These are phyloP conservation scores for Liopterus haemorrhoidalis DNA, from an alignment of 2,888 invertebrate genomes.

Conservation along the genomic window DNA sequence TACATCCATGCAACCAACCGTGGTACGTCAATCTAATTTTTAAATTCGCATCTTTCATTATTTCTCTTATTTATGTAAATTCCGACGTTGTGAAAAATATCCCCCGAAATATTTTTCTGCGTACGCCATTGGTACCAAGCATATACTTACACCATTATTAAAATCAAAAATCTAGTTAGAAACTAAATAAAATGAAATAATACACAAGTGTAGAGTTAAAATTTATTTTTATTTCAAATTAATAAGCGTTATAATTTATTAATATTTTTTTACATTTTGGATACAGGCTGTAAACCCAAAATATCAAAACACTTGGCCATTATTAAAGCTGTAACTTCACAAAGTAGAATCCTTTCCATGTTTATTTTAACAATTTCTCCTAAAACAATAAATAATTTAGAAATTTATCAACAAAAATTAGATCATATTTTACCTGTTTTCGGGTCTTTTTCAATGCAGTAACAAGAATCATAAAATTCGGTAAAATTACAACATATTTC, in stretches of 20 bases:
- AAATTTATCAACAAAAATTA: background rate
- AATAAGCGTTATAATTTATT: too few species aligned
- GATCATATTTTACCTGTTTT: slow-evolving; percentile 39
- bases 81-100: too few species aligned
- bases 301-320: slow-evolving; percentile 85
- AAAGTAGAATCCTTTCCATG: slow-evolving; percentile 78
- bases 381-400: slow-evolving; percentile 32
- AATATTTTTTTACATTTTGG: slow-evolving; percentile 70
- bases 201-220: too few species aligned
- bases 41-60: too few species aligned
- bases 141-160: too few species aligned
- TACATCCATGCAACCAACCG: too few species aligned
- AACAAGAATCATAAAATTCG: slow-evolving; percentile 97
- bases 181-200: too few species aligned
- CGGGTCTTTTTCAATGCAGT: slow-evolving; percentile 90
- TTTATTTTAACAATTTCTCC: slow-evolving; percentile 80
- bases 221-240: slow-evolving; percentile 4
- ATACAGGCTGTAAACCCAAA: slow-evolving; percentile 85
- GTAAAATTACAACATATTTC: slow-evolving; percentile 88
- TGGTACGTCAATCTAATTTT: too few species aligned
- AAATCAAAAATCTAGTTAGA: too few species aligned
- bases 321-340: slow-evolving; percentile 85
- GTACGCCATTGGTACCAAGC: too few species aligned
- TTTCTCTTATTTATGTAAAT: too few species aligned
- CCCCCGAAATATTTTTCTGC: too few species aligned